Base-by-base conservation (phyloP, 2,113 vertebrate species). In the Oplegnathus fasciatus region DNA sequence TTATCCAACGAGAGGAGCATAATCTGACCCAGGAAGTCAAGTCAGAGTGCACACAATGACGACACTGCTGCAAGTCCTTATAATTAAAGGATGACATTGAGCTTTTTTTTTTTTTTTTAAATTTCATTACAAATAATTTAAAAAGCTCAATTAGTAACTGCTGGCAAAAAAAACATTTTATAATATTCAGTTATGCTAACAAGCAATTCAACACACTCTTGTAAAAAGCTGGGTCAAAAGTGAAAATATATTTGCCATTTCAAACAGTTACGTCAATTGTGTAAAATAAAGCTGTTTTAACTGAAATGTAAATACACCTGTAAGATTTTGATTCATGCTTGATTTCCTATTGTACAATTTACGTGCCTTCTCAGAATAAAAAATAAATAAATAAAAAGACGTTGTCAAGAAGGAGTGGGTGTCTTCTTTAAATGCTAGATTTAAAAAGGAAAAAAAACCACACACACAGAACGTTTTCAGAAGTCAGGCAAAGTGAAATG, bases 351-450 rank as follows among this genome's bases (percentile, higher is more conserved):
- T 52, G 9, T 64, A 68, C 7, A 65, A 68, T 54, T 54, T 37
- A 52, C 61, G 70, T 24, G 8, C 10, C 57, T 58, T 46, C 4
- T 24, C 11, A 70, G 30, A 50, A 50, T 17, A 48, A 32, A 68
- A 57, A 57, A 22, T 15, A 48, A 70, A 55, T 1, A 55, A 28
- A 60, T 61, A 15, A 26, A 65, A 60, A 15, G 34, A 67, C 8
- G 50, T 52, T 55, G 46, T 28, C 22, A 76, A 40, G 61, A 60
- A 48, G 0, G 37, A 30, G 70, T 85, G 76, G 65, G 52, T 72
- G 77, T 82, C 13, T 44, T 54, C 30, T 89, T 83, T 78, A 82
- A 83, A 82, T 79, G 60, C 34, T 67, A 69, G 46, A 78, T 55
- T 48, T 2, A 54, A 55, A 54, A 14, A 48, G 9, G 64, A 34